Base-by-base conservation (phyloP, 2,888 invertebrate genomes). In the Andrena praecox region DNA sequence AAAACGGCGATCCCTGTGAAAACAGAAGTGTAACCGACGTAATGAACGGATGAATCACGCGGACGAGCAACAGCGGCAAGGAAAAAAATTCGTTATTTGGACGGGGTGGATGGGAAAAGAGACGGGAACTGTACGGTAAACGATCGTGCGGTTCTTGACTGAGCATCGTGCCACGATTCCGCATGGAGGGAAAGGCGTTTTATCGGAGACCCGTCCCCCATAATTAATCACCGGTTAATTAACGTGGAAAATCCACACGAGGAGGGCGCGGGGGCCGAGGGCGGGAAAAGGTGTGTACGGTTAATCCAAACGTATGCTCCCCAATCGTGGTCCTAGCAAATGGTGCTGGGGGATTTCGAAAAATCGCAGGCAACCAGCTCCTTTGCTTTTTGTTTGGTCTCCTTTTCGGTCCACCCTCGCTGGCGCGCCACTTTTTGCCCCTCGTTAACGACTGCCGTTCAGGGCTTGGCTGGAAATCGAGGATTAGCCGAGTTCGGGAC, bases 221-320 rank as follows among this genome's bases (percentile, higher is more conserved):
- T 89, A 89, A 92, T 92, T 91, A 92, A 92, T 92, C 91, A 91
- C 88, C 69, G 84, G 88, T 85, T 91, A 91, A 92, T 92, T 92
- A 91, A 91, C 90, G 89, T 85, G 82, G 80, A 82, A 82, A 82
- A 85, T 82, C 83, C 69, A 73, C 84, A 85, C 78, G 64, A 72
- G 48, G 29, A 29, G 67, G 75, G n/a, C 48, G 59, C 54, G 27
- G 29, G 5, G n/a, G 56, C 16, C 71, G 62, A 33, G 24, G 56
- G 10, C n/a, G 31, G 67, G 16, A 68, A 27, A 50, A 56, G 35
- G 72, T 31, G 20, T 24, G 48, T 42, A 42, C 59, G 80, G 10
- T 52, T 60, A 74, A 74, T 70, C 50, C 70, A 35, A 62, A 59
- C 42, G 66, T 63, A 27, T 66, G 66, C 31, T 42, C 20, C 31